These are phyloP conservation scores for Drosophila micromelanica DNA, from an alignment of 1,140 invertebrate genomes.

Conservation along the genomic window DNA sequence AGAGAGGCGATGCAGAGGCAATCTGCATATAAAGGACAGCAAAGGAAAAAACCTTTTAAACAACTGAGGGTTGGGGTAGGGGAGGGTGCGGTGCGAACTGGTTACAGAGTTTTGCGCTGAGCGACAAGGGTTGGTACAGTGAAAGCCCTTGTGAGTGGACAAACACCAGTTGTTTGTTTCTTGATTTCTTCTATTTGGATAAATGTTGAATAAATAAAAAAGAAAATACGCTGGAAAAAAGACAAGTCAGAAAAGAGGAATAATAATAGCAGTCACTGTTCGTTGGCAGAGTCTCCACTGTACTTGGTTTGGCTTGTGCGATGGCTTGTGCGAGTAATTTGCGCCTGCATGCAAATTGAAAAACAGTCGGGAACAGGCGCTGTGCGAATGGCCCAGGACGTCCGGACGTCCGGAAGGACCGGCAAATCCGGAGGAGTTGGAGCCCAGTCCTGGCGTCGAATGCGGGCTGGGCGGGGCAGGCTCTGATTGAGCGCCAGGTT, in stretches of 20 bases:
- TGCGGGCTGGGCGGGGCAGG: neutral
- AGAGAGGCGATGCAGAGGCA: slow-evolving; percentile 25
- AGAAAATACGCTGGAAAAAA: too few species aligned
- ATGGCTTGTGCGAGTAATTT: slow-evolving; percentile 60
- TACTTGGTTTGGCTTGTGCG: slow-evolving; percentile 10
- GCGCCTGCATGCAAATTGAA: slow-evolving; percentile 80
- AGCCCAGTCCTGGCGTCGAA: too few species aligned
- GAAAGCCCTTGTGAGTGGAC: neutral
- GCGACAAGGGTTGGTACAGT: neutral
- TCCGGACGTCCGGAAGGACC: slow-evolving; percentile 4
- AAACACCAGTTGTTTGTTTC: too few species aligned
- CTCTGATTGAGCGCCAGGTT: slow-evolving; percentile 63
- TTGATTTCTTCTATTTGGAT: too few species aligned
- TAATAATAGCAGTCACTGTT: too few species aligned
- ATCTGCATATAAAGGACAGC: slow-evolving; percentile 69
- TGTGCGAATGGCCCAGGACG: slow-evolving; percentile 7
- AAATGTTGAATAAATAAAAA: too few species aligned
- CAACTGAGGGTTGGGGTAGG: neutral
- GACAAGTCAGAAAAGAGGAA: too few species aligned
- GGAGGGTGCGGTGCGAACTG: neutral
- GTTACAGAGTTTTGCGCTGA: neutral
- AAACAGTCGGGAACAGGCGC: slow-evolving; percentile 70
- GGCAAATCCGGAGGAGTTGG: neutral
- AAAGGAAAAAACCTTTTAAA: slow-evolving; percentile 74
- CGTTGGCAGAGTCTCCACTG: neutral